A percentile compares a stretch with the other conserved stretches of the same genome.
These are phyloP conservation scores for Salvator merianae DNA, from an alignment of 2,113 vertebrate species.

Conservation along the genomic window DNA sequence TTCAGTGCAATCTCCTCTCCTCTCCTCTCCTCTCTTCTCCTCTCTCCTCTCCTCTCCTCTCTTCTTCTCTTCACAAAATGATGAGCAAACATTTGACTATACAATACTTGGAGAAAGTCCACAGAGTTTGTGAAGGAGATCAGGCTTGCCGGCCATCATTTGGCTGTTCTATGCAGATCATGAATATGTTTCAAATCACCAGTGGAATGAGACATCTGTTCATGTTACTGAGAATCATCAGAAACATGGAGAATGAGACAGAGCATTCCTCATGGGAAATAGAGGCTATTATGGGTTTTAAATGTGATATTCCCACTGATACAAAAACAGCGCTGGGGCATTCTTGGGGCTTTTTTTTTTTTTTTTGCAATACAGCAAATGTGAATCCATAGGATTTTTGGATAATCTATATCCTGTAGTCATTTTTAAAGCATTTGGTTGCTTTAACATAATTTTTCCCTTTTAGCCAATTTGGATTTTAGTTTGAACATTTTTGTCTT, in stretches of 20 bases:
- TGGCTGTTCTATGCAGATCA: background rate
- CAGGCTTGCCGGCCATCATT: background rate
- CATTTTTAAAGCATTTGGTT: background rate
- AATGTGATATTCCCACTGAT: background rate
- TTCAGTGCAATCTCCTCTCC: no score
- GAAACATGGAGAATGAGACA: background rate
- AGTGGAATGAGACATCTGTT: conserved; percentile 1
- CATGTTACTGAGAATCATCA: background rate
- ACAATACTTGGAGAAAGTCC: background rate
- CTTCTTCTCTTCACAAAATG: background rate
- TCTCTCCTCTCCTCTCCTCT: no score
- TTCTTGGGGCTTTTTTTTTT: no score
- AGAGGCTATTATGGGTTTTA: background rate
- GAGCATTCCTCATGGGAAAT: background rate
- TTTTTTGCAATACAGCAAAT: background rate
- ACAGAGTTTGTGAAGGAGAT: background rate
- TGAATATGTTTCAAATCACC: conserved; percentile 4
- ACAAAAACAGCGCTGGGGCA: background rate
- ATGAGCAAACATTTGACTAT: background rate
- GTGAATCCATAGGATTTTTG: background rate
- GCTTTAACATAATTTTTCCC: background rate
- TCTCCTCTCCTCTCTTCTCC: no score
- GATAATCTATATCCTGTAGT: background rate
- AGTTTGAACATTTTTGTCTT: background rate
- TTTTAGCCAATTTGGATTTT: background rate